Base-by-base conservation (phyloP, 2,113 vertebrate species). In the Polypterus senegalus region DNA sequence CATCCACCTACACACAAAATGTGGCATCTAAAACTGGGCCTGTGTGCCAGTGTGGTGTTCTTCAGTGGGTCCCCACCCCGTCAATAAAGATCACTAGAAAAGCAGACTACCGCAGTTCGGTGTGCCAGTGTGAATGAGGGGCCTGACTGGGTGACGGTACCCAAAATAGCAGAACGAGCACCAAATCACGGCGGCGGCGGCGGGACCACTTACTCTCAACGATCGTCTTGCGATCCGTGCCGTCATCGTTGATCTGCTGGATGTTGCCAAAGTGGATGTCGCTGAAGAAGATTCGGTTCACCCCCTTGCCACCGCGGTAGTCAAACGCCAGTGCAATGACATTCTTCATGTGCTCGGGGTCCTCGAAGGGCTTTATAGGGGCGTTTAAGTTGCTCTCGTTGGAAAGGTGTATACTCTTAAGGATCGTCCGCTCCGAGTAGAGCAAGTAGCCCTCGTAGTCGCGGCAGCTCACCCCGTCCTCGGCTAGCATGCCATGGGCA, bases 261-360 rank as follows among this genome's bases (percentile, higher is more conserved):
- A 98, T 98, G 83, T 98, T 97, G 58, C 95, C 95, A 0, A 98
- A 98, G 84, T 98, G 95, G 75, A 98, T 98, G 73, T 98, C 95
- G 0, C 95, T 98, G 81, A 91, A 97, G 85, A 98, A 98, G 64
- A 98, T 87, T 66, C 94, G 90, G 66, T 94, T 96, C 49, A 88
- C 80, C 46, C 89, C 92, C 3, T 89, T 90, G 7, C 82, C 82
- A 0, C 86, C 85, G 6, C 90, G 87, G 70, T 96, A 97, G 81
- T 98, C 93, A 0, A 96, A 98, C 65, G 89, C 92, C 72, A 98
- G 74, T 1, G 95, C 95, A 0, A 98, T 98, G 69, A 98, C 94
- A 0, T 98, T 98, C 79, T 95, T 98, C 95, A 98, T 98, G 83
- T 95, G 89, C 54, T 97, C 93, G 0, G 91, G 88, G 1, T 97